A percentile compares a stretch with the other conserved stretches of the same genome.
phyloP scores from a whole-genome alignment of 2,888 invertebrate species.

The Plebejus anna region DNA sequence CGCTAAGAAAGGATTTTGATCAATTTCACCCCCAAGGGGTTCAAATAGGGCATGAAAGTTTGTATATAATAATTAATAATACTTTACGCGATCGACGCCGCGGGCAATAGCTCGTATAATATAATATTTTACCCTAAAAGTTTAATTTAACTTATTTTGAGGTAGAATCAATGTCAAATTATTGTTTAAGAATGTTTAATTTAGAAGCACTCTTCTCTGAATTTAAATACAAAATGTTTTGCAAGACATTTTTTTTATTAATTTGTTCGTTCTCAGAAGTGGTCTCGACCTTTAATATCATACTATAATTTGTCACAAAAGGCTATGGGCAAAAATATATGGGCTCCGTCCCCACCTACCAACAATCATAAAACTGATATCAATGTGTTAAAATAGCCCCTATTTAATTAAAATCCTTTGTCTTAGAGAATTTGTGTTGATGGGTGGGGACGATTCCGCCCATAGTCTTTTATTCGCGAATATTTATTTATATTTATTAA shows the following conservation, averaged over 20 bases:
- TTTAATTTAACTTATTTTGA: neutral
- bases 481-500: neutral
- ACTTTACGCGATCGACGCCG: too few species aligned
- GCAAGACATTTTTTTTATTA: neutral
- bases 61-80: too few species aligned
- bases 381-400: too few species aligned
- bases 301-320: neutral
- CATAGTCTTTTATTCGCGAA: neutral
- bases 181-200: neutral
- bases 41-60: too few species aligned
- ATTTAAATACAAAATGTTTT: neutral
- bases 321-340: too few species aligned
- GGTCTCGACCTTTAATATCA: neutral
- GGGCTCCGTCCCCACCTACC: too few species aligned
- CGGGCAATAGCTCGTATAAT: neutral
- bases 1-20: too few species aligned
- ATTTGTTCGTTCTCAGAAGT: neutral
- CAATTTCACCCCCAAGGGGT: too few species aligned
- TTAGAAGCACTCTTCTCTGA: constrained; percentile 1
- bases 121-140: neutral
- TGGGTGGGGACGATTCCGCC: too few species aligned
- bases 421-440: too few species aligned
- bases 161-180: neutral
- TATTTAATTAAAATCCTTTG: too few species aligned
- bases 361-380: too few species aligned